Percentiles rank a stretch among this genome's conserved stretches.
Evolutionary conservation across 2,113 vertebrate species (phyloP).

Genomic region (Hydropotes inermis): DNA sequence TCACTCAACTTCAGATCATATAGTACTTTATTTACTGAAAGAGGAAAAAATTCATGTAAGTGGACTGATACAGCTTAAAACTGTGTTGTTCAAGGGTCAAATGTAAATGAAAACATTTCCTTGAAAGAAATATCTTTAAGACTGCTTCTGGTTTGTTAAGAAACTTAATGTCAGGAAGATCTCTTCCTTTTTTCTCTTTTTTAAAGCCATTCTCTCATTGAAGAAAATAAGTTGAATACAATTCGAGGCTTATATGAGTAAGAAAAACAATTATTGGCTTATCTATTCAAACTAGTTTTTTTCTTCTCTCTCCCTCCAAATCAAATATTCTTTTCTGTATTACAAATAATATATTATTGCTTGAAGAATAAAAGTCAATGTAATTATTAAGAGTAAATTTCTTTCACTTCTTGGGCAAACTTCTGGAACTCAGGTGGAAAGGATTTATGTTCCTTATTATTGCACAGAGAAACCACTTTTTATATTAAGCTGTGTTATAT

Average conservation of each 20-base stretch:
- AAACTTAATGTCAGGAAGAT: neutral
- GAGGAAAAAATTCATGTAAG: neutral
- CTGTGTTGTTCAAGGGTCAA: neutral
- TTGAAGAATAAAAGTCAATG: neutral
- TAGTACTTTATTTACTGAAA: neutral
- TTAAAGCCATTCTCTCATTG: neutral
- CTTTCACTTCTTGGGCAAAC: neutral
- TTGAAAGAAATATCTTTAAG: neutral
- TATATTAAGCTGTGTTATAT: neutral
- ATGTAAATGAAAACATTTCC: neutral
- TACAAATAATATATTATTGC: neutral
- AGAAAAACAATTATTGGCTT: neutral
- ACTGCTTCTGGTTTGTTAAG: neutral
- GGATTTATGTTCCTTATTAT: conserved; percentile 5
- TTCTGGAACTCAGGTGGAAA: neutral
- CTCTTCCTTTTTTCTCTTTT: neutral
- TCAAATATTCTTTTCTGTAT: neutral
- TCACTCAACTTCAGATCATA: neutral
- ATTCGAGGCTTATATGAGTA: neutral
- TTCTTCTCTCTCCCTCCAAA: neutral
- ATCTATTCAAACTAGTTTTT: neutral
- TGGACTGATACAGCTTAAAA: neutral
- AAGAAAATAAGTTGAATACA: neutral
- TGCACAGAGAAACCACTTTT: neutral
- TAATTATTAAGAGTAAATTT: conserved; percentile 26